These are phyloP conservation scores for Netelia virgata DNA, from an alignment of 2,888 invertebrate genomes.

Conservation along the genomic window DNA sequence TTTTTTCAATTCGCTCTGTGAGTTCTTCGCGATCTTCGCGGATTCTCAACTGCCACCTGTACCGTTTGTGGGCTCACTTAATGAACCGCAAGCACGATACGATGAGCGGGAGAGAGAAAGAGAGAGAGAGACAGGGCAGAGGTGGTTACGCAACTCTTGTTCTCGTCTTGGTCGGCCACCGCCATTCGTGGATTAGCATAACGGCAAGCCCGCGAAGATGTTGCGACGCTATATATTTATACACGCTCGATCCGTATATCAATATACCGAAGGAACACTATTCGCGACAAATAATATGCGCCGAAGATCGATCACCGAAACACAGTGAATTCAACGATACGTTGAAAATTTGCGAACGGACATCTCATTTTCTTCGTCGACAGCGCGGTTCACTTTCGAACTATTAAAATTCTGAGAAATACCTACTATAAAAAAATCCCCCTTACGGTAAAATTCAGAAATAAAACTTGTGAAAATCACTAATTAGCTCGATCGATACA, in stretches of 20 bases:
- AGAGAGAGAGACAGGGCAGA: neutral
- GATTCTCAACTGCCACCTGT: conserved; percentile 71
- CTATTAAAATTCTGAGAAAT: too few relatives aligned
- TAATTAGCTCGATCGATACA: neutral
- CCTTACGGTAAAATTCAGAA: too few relatives aligned
- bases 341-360: neutral
- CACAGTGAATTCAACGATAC: neutral
- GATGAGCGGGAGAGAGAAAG: conserved; percentile 61
- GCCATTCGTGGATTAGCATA: conserved; percentile 74
- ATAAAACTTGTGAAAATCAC: too few relatives aligned
- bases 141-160: conserved; percentile 32
- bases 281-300: conserved; percentile 23
- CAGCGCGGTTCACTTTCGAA: neutral
- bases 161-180: conserved; percentile 45
- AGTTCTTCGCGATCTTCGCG: conserved; percentile 43
- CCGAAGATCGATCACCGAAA: neutral
- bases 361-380: conserved; percentile 1
- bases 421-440: too few relatives aligned
- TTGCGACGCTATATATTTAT: conserved; percentile 16
- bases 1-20: conserved; percentile 27
- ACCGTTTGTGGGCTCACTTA: conserved; percentile 65
- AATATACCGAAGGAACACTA: conserved; percentile 18
- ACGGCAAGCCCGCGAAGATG: conserved; percentile 63
- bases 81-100: conserved; percentile 76
- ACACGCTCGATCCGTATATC: neutral